phyloP scores from a whole-genome alignment of 1,140 invertebrate genomes.

The Euwallacea fornicatus region DNA sequence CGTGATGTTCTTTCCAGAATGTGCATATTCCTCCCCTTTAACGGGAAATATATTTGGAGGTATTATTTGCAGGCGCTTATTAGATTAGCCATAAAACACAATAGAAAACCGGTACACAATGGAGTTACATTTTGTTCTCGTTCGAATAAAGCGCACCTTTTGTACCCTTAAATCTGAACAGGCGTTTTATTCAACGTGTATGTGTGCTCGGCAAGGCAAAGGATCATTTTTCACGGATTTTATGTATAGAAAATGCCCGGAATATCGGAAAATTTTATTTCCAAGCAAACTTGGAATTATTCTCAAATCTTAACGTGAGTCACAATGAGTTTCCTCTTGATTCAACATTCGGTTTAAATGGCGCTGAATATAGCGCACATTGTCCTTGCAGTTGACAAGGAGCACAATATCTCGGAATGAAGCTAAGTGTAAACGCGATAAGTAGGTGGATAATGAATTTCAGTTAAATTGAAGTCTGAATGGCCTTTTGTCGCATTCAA shows the following conservation, averaged over 20 bases:
- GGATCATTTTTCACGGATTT: conserved; percentile 3
- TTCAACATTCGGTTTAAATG: too few relatives aligned
- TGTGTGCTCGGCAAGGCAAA: not conserved
- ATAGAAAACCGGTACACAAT: not conserved
- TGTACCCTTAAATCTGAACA: conserved; percentile 1
- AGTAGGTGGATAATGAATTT: conserved; percentile 3
- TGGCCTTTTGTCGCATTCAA: not conserved
- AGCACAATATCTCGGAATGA: not conserved
- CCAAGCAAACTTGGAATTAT: not conserved
- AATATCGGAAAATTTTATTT: conserved; percentile 4
- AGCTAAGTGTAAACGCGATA: conserved; percentile 3
- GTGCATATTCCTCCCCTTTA: too few relatives aligned
- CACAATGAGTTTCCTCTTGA: too few relatives aligned
- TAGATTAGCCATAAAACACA: not conserved
- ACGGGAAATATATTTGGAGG: too few relatives aligned
- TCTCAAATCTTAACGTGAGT: too few relatives aligned
- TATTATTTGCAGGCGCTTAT: too few relatives aligned
- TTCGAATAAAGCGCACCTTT: conserved; percentile 4
- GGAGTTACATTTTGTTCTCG: not conserved
- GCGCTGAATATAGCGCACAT: not conserved
- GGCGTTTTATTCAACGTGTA: not conserved
- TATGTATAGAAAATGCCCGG: not conserved
- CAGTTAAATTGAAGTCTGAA: not conserved
- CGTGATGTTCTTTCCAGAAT: too few relatives aligned
- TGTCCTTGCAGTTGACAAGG: not conserved